Evolutionary conservation across 1,140 invertebrate species (phyloP), one percentile per base, ranked within the genome.

Genomic region (Drosophila paulistorum): DNA sequence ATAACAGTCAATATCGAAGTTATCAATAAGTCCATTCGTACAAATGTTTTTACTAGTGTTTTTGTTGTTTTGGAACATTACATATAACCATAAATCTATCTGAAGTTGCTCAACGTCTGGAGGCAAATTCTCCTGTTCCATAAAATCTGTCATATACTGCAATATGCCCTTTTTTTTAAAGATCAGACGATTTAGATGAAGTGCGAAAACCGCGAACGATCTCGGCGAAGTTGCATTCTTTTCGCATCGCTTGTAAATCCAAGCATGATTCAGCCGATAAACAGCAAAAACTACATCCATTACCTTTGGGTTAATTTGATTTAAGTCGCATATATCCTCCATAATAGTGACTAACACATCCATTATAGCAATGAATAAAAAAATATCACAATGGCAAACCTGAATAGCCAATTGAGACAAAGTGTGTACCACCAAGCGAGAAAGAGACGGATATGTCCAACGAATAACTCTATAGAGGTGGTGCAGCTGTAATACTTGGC

Each of bases 291-390:
- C 7, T 20, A 65, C 7, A 4, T 17, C 35, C n/a, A 66, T 1
- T 0, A 76, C n/a, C 23, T 30, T 2, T 1, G 3, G 7, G 1
- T 58, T 10, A 17, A 74, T 0, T 23, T 54, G 17, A n/a, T 57
- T 51, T 0, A 7, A 41, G 39, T 68, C 9, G 6, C 45, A 4
- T 0, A 45, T 64, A 68, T 83, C 68, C 45, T 64, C 64, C 75
- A 79, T 20, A 1, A 62, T 39, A 1, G 42, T 60, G 51, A 68
- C 67, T 45, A 81, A 23, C 6, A 79, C 66, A 9, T 73, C 55
- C 13, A 92, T 5, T 0, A 71, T 14, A 0, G 83, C 65, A 5
- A 65, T 70, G 10, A 93, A 92, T 3, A 96, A 91, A 73, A 97
- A 86, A 0, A 71, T 65, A 11, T 74, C 64, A 0, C 37, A 13